These are phyloP conservation scores for Cheirogaleus major DNA, from an alignment of 2,797 vertebrate species.

Conservation along the genomic window DNA sequence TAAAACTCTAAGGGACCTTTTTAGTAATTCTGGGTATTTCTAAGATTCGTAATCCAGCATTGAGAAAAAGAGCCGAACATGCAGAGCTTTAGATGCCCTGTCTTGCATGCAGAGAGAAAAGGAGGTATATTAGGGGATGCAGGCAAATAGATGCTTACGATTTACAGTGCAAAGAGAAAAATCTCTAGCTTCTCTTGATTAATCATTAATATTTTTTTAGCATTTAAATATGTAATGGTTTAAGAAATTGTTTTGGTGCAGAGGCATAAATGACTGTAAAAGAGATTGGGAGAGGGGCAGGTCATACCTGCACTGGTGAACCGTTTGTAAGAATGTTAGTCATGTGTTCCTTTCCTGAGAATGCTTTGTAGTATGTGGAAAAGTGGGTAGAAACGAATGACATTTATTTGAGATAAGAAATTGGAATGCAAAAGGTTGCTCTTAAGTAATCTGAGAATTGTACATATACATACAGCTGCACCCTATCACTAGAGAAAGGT, in stretches of 20 bases:
- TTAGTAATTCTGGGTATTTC: conserved; percentile 70
- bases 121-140: neutral
- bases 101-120: neutral
- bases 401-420: conserved; percentile 1
- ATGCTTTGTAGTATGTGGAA: conserved; percentile 24
- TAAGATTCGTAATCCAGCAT: conserved; percentile 76
- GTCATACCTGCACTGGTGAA: neutral
- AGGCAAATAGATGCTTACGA: conserved; percentile 26
- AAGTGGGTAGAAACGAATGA: neutral
- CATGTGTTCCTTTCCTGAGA: neutral
- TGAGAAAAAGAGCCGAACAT: conserved; percentile 74
- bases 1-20: conserved; percentile 70
- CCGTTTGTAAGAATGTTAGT: neutral
- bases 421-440: conserved; percentile 39
- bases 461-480: neutral
- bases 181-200: conserved; percentile 65
- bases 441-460: conserved; percentile 39
- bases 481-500: neutral
- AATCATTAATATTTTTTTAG: conserved; percentile 7
- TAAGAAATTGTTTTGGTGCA: conserved; percentile 78
- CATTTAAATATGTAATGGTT: conserved; percentile 78
- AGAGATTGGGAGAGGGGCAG: conserved; percentile 8
- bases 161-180: conserved; percentile 76
- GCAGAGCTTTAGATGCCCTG: conserved; percentile 72
- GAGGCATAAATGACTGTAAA: conserved; percentile 54